Percentiles rank a stretch among this genome's conserved stretches.
Conservation (phyloP, 2,888 invertebrate species). For the Portevinia maculata region DNA sequence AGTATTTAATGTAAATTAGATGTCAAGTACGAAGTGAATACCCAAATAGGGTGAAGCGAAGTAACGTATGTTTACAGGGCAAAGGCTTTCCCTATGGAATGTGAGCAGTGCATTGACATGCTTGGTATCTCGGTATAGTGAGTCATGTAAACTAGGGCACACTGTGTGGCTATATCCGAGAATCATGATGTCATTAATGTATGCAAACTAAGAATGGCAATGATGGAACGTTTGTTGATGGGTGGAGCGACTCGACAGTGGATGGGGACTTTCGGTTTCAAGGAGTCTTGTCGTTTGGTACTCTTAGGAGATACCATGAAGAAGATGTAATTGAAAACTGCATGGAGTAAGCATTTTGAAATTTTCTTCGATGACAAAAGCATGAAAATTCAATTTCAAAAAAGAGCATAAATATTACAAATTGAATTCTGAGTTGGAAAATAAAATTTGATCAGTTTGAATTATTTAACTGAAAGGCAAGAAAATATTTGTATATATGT, state of each 20-base stretch:
- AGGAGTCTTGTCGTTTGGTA: slow-evolving; percentile 2
- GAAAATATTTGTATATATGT: no score
- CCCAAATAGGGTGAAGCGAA: slow-evolving; percentile 51
- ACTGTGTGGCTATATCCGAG: slow-evolving; percentile 10
- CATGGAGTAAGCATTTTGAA: not conserved
- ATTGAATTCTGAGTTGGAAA: not conserved
- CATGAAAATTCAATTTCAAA: not conserved
- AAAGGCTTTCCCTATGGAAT: slow-evolving; percentile 18
- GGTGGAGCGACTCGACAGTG: not conserved
- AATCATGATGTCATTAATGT: slow-evolving; percentile 55
- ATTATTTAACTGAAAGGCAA: no score
- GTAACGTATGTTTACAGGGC: slow-evolving; percentile 61
- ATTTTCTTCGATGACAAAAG: not conserved
- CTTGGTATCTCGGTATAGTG: slow-evolving; percentile 32
- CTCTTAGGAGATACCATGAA: not conserved
- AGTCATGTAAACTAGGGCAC: slow-evolving; percentile 46
- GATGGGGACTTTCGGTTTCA: slow-evolving; percentile 1
- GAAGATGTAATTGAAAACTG: slow-evolving; percentile 5
- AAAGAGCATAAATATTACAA: not conserved
- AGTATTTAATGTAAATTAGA: slow-evolving; percentile 73
- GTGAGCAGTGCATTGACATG: slow-evolving; percentile 60
- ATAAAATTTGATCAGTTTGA: not conserved
- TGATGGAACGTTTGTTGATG: slow-evolving; percentile 14
- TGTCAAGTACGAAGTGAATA: slow-evolving; percentile 71
- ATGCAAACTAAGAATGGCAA: slow-evolving; percentile 48